phyloP scores from a whole-genome alignment of 2,113 vertebrate species.

The Megaleporinus macrocephalus region DNA sequence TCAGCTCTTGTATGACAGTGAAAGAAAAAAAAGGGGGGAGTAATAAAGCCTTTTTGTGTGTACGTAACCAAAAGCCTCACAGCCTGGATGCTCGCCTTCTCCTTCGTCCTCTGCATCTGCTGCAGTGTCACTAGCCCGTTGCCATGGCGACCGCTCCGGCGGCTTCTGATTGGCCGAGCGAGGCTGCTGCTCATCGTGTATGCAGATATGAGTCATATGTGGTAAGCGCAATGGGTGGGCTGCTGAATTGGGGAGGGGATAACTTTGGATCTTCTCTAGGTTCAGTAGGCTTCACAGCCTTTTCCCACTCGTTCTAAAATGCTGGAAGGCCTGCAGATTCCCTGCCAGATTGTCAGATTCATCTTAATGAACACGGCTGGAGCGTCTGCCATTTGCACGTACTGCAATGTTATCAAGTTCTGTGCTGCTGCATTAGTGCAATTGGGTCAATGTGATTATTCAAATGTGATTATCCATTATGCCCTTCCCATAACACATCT shows the following conservation, averaged over 20 bases:
- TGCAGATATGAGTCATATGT: slow-evolving; percentile 69
- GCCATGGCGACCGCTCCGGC: slow-evolving; percentile 68
- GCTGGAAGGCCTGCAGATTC: neutral
- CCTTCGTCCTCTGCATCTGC: slow-evolving; percentile 62
- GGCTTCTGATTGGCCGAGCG: slow-evolving; percentile 63
- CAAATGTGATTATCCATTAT: slow-evolving; percentile 1
- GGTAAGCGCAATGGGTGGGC: slow-evolving; percentile 29
- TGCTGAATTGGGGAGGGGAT: slow-evolving; percentile 1
- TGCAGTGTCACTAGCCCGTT: slow-evolving; percentile 66
- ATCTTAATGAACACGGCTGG: neutral
- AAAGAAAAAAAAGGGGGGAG: slow-evolving; percentile 4
- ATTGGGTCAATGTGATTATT: neutral
- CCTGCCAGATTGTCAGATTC: neutral
- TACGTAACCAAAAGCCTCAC: slow-evolving; percentile 1
- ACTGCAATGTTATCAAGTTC: neutral
- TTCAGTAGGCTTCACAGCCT: neutral
- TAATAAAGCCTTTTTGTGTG: neutral
- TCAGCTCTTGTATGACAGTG: neutral
- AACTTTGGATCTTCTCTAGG: slow-evolving; percentile 10
- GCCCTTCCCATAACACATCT: neutral
- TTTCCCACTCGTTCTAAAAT: neutral
- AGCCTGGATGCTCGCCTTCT: slow-evolving; percentile 15
- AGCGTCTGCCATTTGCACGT: neutral
- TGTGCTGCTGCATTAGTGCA: neutral
- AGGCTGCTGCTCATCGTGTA: slow-evolving; percentile 61